Evolutionary conservation across 2,888 invertebrate genomes (phyloP).

Genomic region (Ditula angustiorana): DNA sequence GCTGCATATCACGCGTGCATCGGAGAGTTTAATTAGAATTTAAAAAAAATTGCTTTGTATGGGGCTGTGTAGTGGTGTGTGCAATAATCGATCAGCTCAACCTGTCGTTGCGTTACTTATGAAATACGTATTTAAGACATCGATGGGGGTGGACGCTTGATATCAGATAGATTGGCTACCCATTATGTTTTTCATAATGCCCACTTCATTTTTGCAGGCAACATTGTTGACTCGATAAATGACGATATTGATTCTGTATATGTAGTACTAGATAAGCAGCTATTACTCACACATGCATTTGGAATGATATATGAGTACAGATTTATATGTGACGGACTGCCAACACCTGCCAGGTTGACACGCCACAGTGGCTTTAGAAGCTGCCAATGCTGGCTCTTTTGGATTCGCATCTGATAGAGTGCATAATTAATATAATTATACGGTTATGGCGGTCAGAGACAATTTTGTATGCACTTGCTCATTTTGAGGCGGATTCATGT

Average conservation of each 20-base stretch:
- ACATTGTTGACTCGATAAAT: not conserved
- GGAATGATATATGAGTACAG: constrained; percentile 43
- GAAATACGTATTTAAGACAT: too few relatives aligned
- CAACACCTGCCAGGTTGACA: constrained; percentile 52
- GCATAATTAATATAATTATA: constrained; percentile 9
- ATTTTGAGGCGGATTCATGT: too few relatives aligned
- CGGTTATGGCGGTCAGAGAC: not conserved
- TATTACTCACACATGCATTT: not conserved
- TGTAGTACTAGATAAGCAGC: not conserved
- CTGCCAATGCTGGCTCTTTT: constrained; percentile 28
- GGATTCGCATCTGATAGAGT: constrained; percentile 17
- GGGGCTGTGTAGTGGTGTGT: too few relatives aligned
- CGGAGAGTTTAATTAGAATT: too few relatives aligned
- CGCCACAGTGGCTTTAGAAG: not conserved
- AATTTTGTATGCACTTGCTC: too few relatives aligned
- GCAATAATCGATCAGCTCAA: too few relatives aligned
- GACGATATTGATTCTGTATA: not conserved
- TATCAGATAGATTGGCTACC: too few relatives aligned
- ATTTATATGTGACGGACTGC: constrained; percentile 55
- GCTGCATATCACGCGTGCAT: too few relatives aligned
- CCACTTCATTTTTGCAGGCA: not conserved
- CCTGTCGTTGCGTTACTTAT: too few relatives aligned
- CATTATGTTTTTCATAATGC: too few relatives aligned
- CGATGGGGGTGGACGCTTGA: too few relatives aligned
- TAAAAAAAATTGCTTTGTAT: too few relatives aligned